phyloP scores from a whole-genome alignment of 1,140 invertebrate species.

The Saxidomus purpurata region DNA sequence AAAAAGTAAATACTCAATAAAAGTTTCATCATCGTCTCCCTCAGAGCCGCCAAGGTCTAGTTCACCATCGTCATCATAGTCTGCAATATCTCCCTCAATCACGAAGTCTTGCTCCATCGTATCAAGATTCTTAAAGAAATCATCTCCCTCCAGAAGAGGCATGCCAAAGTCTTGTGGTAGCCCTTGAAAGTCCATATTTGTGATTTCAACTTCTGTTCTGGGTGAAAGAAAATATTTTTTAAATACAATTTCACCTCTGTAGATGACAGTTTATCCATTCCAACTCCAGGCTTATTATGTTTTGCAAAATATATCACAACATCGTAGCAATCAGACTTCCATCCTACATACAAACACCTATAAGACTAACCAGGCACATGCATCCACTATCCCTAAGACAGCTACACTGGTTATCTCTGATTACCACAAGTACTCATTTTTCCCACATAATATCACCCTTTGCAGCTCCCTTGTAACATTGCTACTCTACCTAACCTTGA shows the following conservation, averaged over 20 bases:
- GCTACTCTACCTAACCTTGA: too few relatives aligned
- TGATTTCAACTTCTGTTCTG: neutral
- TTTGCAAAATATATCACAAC: too few relatives aligned
- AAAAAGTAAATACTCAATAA: constrained; percentile 52
- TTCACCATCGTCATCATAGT: constrained; percentile 73
- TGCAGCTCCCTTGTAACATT: too few relatives aligned
- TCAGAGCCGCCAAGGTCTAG: constrained; percentile 71
- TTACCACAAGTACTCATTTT: too few relatives aligned
- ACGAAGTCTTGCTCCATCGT: constrained; percentile 74
- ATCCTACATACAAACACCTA: too few relatives aligned
- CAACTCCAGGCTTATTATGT: neutral
- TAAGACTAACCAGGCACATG: too few relatives aligned
- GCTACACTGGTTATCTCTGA: neutral
- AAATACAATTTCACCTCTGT: neutral
- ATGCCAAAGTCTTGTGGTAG: constrained; percentile 29
- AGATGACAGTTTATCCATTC: neutral
- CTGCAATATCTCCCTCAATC: constrained; percentile 78
- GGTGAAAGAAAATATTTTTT: too few relatives aligned
- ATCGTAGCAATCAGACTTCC: too few relatives aligned
- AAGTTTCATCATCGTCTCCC: constrained; percentile 70
- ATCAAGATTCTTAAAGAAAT: constrained; percentile 54
- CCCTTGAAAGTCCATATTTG: constrained; percentile 6
- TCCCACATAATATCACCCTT: too few relatives aligned
- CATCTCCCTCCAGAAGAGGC: constrained; percentile 62
- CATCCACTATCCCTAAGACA: too few relatives aligned